Evolutionary conservation across 2,797 vertebrate genomes (phyloP), one percentile per base, ranked within the genome.

Genomic region (Chrysolophus pictus): DNA sequence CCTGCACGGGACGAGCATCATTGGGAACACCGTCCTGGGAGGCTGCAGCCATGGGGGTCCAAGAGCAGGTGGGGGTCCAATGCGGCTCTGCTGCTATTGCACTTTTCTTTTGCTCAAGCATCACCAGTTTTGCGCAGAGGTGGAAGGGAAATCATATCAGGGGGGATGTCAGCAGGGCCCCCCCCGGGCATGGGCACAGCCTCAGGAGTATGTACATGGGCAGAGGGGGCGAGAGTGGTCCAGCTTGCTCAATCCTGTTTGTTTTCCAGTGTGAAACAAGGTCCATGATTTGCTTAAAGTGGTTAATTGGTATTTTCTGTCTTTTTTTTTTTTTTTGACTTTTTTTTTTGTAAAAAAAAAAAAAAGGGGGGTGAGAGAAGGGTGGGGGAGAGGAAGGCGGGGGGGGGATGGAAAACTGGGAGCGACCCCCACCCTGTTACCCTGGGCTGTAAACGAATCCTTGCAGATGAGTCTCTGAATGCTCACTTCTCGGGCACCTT

Each of bases 401-500:
- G 49, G 51, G 41, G 89, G 37, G 73, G 64, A 81, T 65, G 49
- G 89, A 89, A 88, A 81, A 87, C 64, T 4, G 19, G 96, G 93
- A 87, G 90, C 63, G 62, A 84, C 88, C 91, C 76, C 89, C 87
- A 91, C 96, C 96, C 93, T 92, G 73, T 96, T 95, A 96, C 95
- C 96, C 96, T 97, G 96, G 97, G 94, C 84, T 97, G 96, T 97
- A 97, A 97, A 97, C 96, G 82, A 95, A 96, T 96, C 87, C 92
- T 94, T 8, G 63, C 82, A 94, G 91, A 79, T 16, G 26, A 96
- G 97, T 94, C 94, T 90, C 91, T 90, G 90, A 91, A 68, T 67
- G 92, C 91, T 98, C 97, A 98, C 87, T 98, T 98, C 89, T 98
- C 97, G 3, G 95, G 97, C 64, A 96, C 90, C 96, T 98, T 98